phyloP scores from a whole-genome alignment of 2,797 vertebrate genomes.

The Acropternis orthonyx region DNA sequence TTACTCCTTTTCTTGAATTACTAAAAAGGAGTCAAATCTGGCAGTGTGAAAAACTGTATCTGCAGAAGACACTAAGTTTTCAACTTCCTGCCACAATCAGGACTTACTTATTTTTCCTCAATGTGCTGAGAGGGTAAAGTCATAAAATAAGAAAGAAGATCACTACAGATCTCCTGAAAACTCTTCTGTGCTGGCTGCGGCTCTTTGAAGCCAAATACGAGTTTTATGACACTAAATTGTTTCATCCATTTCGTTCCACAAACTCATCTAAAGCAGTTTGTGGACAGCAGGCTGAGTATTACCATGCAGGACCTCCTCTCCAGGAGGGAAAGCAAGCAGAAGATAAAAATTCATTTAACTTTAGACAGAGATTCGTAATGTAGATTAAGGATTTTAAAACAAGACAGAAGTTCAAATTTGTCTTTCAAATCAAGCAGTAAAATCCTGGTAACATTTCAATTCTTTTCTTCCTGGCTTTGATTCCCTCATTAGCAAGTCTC shows the following conservation, averaged over 20 bases:
- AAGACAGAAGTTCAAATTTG: neutral
- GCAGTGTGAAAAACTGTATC: neutral
- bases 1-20: neutral
- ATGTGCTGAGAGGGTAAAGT: neutral
- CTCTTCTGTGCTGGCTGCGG: neutral
- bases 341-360: neutral
- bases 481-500: conserved; percentile 9
- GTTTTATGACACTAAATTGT: neutral
- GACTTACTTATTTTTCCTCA: neutral
- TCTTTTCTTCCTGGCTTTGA: neutral
- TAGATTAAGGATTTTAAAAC: neutral
- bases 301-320: neutral
- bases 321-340: neutral
- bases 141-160: neutral
- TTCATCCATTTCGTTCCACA: neutral
- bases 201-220: neutral
- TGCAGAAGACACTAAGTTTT: neutral
- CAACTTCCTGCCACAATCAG: neutral
- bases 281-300: neutral
- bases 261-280: neutral
- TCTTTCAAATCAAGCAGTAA: conserved; percentile 8
- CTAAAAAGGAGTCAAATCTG: neutral
- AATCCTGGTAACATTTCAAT: neutral
- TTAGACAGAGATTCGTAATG: neutral
- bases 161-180: neutral